Conservation (phyloP, 1,140 invertebrate genomes). For the Papilio helenus region DNA sequence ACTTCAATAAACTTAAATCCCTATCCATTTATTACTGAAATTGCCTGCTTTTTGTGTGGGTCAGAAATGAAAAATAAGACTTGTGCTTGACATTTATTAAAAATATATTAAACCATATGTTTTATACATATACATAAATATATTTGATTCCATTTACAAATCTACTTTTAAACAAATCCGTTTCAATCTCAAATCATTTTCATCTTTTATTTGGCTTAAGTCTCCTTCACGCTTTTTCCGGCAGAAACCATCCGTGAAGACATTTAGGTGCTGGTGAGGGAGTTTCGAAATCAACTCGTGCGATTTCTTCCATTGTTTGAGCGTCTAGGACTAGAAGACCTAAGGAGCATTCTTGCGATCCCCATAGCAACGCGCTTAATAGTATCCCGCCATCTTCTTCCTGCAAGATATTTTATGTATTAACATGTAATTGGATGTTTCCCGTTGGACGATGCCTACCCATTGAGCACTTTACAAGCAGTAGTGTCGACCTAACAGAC, state of each 20-base stretch:
- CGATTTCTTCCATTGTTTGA: slow-evolving; percentile 86
- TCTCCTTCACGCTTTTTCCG: slow-evolving; percentile 41
- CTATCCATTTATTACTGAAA: no score
- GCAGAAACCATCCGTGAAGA: slow-evolving; percentile 91
- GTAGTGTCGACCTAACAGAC: no score
- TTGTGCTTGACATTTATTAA: background rate
- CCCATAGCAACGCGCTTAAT: slow-evolving; percentile 88
- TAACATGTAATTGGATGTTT: background rate
- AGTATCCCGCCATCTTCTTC: slow-evolving; percentile 90
- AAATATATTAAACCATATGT: background rate
- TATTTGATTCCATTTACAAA: background rate
- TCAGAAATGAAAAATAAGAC: background rate
- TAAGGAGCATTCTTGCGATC: slow-evolving; percentile 84
- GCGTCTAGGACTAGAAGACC: slow-evolving; percentile 89
- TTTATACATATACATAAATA: background rate
- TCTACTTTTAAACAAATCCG: background rate
- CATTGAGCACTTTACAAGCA: no score
- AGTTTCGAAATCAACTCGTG: slow-evolving; percentile 86
- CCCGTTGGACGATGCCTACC: no score
- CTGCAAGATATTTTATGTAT: slow-evolving; percentile 65
- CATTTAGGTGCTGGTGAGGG: slow-evolving; percentile 90
- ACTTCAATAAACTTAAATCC: no score
- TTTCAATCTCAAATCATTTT: background rate
- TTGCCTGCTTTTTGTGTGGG: background rate
- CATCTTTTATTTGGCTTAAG: background rate